A percentile compares a stretch with the other conserved stretches of the same genome.
phyloP scores from a whole-genome alignment of 2,888 invertebrate genomes.

The Orgyia antiqua region DNA sequence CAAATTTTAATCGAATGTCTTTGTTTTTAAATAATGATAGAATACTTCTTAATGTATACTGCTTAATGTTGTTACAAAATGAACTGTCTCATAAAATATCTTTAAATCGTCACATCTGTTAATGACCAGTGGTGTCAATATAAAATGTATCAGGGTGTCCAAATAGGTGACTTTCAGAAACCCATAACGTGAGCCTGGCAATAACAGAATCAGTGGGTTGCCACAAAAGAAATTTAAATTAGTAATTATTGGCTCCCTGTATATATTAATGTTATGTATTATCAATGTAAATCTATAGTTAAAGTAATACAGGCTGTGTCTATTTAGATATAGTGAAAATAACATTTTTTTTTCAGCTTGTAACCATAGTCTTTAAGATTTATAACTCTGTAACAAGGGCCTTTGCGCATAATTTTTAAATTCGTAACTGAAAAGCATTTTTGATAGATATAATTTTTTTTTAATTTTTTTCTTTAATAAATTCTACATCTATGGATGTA shows the following conservation, averaged over 20 bases:
- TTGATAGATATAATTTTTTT: no score
- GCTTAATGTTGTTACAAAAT: slow-evolving; percentile 1
- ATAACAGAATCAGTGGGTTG: no score
- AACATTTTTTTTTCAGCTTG: slow-evolving; percentile 6
- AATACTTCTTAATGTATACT: not conserved
- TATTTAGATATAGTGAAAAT: slow-evolving; percentile 13
- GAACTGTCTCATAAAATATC: slow-evolving; percentile 5
- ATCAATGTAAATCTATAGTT: slow-evolving; percentile 6
- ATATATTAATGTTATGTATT: no score
- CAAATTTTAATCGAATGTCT: no score
- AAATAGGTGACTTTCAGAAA: no score
- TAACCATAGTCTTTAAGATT: slow-evolving; percentile 6
- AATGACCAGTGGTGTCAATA: slow-evolving; percentile 19
- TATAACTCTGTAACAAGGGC: not conserved
- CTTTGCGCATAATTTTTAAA: not conserved
- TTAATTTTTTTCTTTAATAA: no score
- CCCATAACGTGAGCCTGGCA: no score
- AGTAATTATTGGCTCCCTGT: no score
- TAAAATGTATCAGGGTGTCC: slow-evolving; percentile 1
- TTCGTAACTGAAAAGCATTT: no score
- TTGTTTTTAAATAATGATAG: not conserved
- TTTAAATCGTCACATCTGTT: slow-evolving; percentile 1
- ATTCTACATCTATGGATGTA: no score
- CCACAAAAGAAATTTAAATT: no score
- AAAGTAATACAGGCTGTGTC: slow-evolving; percentile 17